Base-by-base conservation (phyloP, 2,113 vertebrate species). In the Sapayoa aenigma region DNA sequence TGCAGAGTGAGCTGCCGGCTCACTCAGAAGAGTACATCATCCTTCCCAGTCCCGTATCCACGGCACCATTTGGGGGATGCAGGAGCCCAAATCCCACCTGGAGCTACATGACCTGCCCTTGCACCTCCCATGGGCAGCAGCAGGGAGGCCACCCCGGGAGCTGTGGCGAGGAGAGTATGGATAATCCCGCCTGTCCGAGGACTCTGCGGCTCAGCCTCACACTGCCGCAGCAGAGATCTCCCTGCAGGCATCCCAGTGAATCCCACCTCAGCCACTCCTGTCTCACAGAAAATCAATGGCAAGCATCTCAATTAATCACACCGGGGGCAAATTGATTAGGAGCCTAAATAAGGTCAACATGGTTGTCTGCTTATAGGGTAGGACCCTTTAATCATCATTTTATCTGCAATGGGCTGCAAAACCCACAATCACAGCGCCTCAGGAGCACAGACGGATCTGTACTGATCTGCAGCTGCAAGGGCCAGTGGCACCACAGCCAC, bases 351-450 rank as follows among this genome's bases (percentile, higher is more conserved):
- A 98, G 98, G 98, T 98, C 98, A 97, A 97, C 96, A 97, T 97
- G 98, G 96, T 96, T 98, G 97, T 98, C 98, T 98, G 97, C 98
- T 98, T 98, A 97, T 97, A 98, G 98, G 98, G 96, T 97, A 98
- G 95, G 98, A 98, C 98, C 98, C 98, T 96, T 98, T 98, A 97
- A 98, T 98, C 98, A 98, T 98, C 97, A 93, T 98, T 98, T 98
- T 96, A 97, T 96, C 97, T 96, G 95, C 97, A 96, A 92, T 47
- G 95, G 97, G 93, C 83, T 89, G 93, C n/a, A 9, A 93, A 89
- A 81, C 60, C 55, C 1, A 41, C 91, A 97, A 94, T 97, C 88
- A 55, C 78, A 44, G 89, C 31, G 50, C 77, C 82, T 21, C 23
- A 2, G 91, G 89, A 62, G 78, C 53, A 27, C 0, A 2, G 69